Evolutionary conservation across 53 echinoderm and acorn worm genomes (phyloP), one percentile per base, ranked within the genome.

Genomic region (Luidia sarsii): DNA sequence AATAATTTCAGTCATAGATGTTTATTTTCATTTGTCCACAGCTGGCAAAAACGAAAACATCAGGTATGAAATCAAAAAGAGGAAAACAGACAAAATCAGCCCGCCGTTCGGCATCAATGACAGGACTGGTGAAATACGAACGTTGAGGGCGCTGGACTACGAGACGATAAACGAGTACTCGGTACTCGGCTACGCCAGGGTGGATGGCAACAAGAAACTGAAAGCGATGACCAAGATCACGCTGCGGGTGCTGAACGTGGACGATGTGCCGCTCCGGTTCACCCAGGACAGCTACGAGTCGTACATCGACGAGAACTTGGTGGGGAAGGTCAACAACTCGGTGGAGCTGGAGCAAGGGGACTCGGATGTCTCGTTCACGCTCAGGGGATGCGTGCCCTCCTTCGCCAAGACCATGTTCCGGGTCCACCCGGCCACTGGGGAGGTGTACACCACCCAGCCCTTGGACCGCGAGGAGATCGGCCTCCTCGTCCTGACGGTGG

Each of bases 241-340:
- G 29, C 31, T 87, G 13, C 25, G 57, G 48, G 74, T 87, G 54
- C 25, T 72, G 55, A 72, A 72, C 66, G 66, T 82, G 45, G 82
- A 82, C 30, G 72, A 73, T 39, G 82, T 73, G 6, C 63, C 46
- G 15, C 67, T 87, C 39, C 45, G 65, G 55, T 89, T 89, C 79
- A 52, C 79, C 23, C 79, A 41, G 25, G 72, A 84, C 60, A 51
- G 33, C 7, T 84, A 69, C 28, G 65, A 89, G 14, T 62, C 68
- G 4, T 81, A 81, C 71, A 85, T 91, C 33, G 81, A 86, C 2
- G 92, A 91, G 52, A 91, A 91, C 33, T 50, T 13, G 16, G 71
- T 74, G 33, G 92, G 92, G 8, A 34, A 57, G 48, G 43, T 88
- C 9, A 91, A 91, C 50, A 73, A 79, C 36, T 43, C 88, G 0